Percentiles rank a stretch among this genome's conserved stretches.
phyloP scores from a whole-genome alignment of 2,797 vertebrate genomes.

The Pangasius larnaudii region DNA sequence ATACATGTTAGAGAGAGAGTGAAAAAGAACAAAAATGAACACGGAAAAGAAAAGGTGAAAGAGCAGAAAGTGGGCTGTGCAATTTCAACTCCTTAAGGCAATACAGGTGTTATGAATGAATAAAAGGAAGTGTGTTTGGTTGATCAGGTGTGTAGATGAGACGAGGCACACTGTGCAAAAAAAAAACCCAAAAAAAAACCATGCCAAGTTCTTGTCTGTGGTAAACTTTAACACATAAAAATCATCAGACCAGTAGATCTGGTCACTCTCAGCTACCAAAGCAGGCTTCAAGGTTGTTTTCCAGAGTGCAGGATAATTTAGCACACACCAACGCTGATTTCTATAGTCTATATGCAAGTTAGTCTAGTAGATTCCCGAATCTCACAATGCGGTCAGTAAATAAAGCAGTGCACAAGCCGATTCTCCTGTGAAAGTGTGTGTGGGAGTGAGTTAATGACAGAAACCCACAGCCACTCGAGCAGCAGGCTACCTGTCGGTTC shows the following conservation, averaged over 20 bases:
- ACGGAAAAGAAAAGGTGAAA: not conserved
- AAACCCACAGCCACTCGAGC: constrained; percentile 31
- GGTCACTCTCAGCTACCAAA: not conserved
- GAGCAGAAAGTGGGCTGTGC: not conserved
- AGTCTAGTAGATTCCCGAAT: not conserved
- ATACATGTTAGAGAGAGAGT: constrained; percentile 59
- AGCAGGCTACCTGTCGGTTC: constrained; percentile 86
- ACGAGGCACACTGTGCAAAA: not conserved
- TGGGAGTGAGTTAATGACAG: constrained; percentile 2
- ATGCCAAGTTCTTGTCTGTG: constrained; percentile 2
- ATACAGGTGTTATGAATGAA: not conserved
- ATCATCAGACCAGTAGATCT: not conserved
- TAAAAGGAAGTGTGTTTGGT: constrained; percentile 1
- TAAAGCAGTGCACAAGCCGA: not conserved
- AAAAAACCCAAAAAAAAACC: not conserved
- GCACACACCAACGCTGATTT: constrained; percentile 6
- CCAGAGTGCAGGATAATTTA: not conserved
- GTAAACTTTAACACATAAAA: not conserved
- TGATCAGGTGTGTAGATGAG: constrained; percentile 41
- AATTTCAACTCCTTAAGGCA: not conserved
- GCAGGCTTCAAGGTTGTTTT: not conserved
- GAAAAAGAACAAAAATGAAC: not conserved
- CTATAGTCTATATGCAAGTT: not conserved
- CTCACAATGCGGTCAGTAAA: not conserved
- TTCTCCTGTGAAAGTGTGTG: not conserved